A percentile compares a stretch with the other conserved stretches of the same genome.
Evolutionary conservation across 2,113 vertebrate genomes (phyloP).

Genomic region (Nibea albiflora): DNA sequence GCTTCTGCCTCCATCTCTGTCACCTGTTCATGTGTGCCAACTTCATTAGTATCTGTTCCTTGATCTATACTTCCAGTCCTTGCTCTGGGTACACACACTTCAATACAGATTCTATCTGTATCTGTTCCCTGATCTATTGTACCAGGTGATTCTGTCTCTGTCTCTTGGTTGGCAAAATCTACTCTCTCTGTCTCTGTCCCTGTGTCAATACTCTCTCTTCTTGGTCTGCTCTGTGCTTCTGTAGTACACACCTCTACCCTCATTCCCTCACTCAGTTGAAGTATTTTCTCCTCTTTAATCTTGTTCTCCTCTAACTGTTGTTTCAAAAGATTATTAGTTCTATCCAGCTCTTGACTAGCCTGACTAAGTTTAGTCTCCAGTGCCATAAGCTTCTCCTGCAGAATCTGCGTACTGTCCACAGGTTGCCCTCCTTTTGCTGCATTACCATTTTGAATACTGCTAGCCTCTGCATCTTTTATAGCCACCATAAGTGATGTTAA

Average conservation of each 20-base stretch:
- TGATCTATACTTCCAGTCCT: constrained; percentile 37
- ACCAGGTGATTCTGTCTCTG: constrained; percentile 73
- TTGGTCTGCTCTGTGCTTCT: constrained; percentile 39
- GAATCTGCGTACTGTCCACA: constrained; percentile 65
- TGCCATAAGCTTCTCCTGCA: constrained; percentile 85
- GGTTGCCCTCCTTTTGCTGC: constrained; percentile 30
- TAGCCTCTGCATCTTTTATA: constrained; percentile 51
- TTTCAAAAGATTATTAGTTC: constrained; percentile 82
- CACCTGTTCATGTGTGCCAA: constrained; percentile 22
- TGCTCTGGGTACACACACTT: constrained; percentile 56
- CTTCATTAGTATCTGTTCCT: constrained; percentile 19
- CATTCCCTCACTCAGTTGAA: constrained; percentile 83
- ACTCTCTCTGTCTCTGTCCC: constrained; percentile 74
- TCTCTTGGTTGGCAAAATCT: constrained; percentile 67
- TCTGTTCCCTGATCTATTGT: constrained; percentile 79
- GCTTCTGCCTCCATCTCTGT: constrained; percentile 45
- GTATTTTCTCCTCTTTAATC: constrained; percentile 87
- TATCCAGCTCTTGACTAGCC: constrained; percentile 87
- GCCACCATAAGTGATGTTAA: constrained; percentile 42
- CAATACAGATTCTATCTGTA: constrained; percentile 73
- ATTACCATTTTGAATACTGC: constrained; percentile 41
- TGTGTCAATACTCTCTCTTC: constrained; percentile 78
- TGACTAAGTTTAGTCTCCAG: constrained; percentile 87
- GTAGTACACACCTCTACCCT: constrained; percentile 65
- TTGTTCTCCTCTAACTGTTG: constrained; percentile 88